Evolutionary conservation across 2,113 vertebrate species (phyloP), one percentile per base, ranked within the genome.

Genomic region (Pogonocichla stellata): DNA sequence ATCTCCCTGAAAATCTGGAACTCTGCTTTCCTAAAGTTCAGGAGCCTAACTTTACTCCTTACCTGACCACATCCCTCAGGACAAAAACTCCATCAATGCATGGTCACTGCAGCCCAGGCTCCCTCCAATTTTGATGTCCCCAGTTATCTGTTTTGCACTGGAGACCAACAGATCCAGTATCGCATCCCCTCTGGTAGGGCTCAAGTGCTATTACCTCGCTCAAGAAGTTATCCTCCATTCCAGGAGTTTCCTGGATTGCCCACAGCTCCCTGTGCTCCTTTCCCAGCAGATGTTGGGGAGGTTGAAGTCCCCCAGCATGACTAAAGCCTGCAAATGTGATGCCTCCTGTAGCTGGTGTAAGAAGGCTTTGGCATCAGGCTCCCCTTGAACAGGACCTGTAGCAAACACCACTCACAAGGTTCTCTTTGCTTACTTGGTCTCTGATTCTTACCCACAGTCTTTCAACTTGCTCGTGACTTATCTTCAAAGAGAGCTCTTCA

Each of bases 91-190:
- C n/a, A 53, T 38, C 19, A 53, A 17, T 3, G 4, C 40, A 40
- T 6, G 13, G 14, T 20, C 53, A 25, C 40, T 67, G 29, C 5
- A 13, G 29, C 16, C 8, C 23, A 53, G n/a, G 25, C n/a, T 81
- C 19, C 10, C 10, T 47, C 25, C n/a, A 54, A 2, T 26, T 17
- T 53, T 53, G 10, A 26, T 40, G 17, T 53, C 13, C 6, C 24
- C 10, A 45, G 0, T 45, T 74, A 38, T 7, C 28, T n/a, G 24
- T 14, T 19, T n/a, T 38, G n/a, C 1, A 0, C 2, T 53, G 28
- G 24, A 47, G 13, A n/a, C 24, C 45, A 67, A 5, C 12, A 58
- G 6, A 45, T 9, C 33, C 13, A n/a, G 16, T 29, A 67, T 8
- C 8, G 8, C 28, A 53, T 11, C 23, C 15, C 45, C 38, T 74